These are phyloP conservation scores for Balearica regulorum DNA, from an alignment of 2,797 vertebrate genomes.

Conservation along the genomic window DNA sequence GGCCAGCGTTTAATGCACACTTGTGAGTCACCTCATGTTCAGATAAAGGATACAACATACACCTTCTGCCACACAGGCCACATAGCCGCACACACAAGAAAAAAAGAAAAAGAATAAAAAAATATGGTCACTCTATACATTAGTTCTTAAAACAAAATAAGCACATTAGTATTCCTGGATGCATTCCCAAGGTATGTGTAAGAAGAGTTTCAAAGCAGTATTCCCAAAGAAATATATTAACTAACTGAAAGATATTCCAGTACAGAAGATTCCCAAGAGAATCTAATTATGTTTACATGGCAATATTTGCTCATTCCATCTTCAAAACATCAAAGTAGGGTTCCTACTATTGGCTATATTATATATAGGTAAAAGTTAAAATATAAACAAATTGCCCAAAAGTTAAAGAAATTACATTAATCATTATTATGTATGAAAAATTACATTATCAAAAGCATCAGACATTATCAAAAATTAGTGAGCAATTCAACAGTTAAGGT, in stretches of 20 bases:
- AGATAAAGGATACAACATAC: background rate
- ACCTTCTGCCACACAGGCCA: background rate
- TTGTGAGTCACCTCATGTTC: background rate
- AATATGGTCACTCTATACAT: background rate
- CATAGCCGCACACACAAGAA: too few species aligned
- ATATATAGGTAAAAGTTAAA: background rate
- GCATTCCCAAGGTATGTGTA: background rate
- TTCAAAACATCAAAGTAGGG: background rate
- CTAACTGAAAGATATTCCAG: background rate
- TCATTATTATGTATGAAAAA: background rate
- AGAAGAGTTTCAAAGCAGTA: background rate
- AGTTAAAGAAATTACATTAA: background rate
- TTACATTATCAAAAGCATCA: background rate
- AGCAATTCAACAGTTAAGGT: background rate
- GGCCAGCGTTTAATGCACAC: background rate
- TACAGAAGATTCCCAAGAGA: background rate
- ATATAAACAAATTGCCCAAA: background rate
- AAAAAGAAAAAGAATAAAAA: background rate
- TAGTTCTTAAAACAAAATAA: background rate
- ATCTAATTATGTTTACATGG: background rate
- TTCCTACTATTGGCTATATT: background rate
- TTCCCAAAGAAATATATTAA: background rate
- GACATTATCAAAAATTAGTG: background rate
- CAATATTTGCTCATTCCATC: background rate
- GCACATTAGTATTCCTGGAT: background rate